phyloP scores from a whole-genome alignment of 1,140 invertebrate species.

The Cydia amplana region DNA sequence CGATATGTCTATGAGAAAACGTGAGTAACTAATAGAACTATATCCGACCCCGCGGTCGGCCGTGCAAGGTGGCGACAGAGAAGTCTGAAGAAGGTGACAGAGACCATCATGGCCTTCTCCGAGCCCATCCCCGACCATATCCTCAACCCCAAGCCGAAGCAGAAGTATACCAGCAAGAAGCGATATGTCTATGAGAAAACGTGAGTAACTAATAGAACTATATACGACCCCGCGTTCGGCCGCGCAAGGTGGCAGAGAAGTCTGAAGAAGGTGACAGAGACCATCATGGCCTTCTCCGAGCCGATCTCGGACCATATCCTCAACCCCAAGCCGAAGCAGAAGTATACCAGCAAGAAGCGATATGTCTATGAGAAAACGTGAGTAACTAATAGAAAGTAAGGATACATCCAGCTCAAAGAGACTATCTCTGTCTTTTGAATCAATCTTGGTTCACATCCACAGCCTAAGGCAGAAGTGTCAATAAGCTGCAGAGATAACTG shows the following conservation, averaged over 20 bases:
- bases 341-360: conserved; percentile 60
- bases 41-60: conserved; percentile 65
- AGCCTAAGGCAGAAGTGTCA: too few species aligned
- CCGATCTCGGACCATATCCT: conserved; percentile 72
- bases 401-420: neutral
- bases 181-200: conserved; percentile 76
- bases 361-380: conserved; percentile 77
- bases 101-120: conserved; percentile 73
- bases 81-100: conserved; percentile 52
- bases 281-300: conserved; percentile 69
- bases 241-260: too few species aligned
- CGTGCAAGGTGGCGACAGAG: conserved; percentile 46
- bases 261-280: too few species aligned
- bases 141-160: conserved; percentile 68
- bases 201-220: too few species aligned
- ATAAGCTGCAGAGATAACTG: too few species aligned
- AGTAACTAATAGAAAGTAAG: conserved; percentile 41
- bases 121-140: conserved; percentile 74
- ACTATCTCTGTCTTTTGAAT: too few species aligned
- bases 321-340: conserved; percentile 69
- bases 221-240: too few species aligned
- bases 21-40: too few species aligned
- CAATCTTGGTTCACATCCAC: too few species aligned
- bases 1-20: conserved; percentile 76
- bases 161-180: conserved; percentile 60